A percentile compares a stretch with the other conserved stretches of the same genome.
Evolutionary conservation across 2,888 invertebrate species (phyloP).

Genomic region (Pheosia tremula): DNA sequence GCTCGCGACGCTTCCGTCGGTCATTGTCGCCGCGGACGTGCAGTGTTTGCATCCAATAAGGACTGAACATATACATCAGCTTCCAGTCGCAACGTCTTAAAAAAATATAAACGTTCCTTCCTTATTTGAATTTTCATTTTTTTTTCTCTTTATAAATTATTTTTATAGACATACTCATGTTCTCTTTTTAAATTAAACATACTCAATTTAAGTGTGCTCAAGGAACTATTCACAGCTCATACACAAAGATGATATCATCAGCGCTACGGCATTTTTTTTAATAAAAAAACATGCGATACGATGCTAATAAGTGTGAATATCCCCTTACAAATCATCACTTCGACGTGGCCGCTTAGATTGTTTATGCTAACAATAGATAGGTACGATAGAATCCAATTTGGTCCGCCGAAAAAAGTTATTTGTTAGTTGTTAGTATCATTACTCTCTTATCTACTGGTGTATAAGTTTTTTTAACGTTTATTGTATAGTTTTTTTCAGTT

Average conservation of each 20-base stretch:
- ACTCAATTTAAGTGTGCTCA: too few species aligned
- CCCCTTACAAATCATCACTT: slow-evolving; percentile 24
- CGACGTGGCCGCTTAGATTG: slow-evolving; percentile 24
- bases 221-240: too few species aligned
- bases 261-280: too few species aligned
- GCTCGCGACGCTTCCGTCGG: slow-evolving; percentile 54
- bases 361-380: slow-evolving; percentile 21
- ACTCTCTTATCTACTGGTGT: background rate
- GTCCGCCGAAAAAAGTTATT: slow-evolving; percentile 6
- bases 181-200: too few species aligned
- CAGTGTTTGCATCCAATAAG: slow-evolving; percentile 30
- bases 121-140: too few species aligned
- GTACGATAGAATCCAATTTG: slow-evolving; percentile 20
- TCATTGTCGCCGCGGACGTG: slow-evolving; percentile 54
- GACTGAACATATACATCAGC: background rate
- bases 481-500: background rate
- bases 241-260: too few species aligned
- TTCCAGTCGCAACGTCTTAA: background rate
- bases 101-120: background rate
- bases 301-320: background rate
- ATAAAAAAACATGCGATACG: background rate
- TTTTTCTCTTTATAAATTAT: too few species aligned
- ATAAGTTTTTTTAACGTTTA: background rate
- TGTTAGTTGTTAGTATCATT: slow-evolving; percentile 3
- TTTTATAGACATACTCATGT: too few species aligned